A percentile compares a stretch with the other conserved stretches of the same genome.
These are phyloP conservation scores for Actinemys pallida DNA, from an alignment of 2,113 vertebrate species.

Conservation along the genomic window DNA sequence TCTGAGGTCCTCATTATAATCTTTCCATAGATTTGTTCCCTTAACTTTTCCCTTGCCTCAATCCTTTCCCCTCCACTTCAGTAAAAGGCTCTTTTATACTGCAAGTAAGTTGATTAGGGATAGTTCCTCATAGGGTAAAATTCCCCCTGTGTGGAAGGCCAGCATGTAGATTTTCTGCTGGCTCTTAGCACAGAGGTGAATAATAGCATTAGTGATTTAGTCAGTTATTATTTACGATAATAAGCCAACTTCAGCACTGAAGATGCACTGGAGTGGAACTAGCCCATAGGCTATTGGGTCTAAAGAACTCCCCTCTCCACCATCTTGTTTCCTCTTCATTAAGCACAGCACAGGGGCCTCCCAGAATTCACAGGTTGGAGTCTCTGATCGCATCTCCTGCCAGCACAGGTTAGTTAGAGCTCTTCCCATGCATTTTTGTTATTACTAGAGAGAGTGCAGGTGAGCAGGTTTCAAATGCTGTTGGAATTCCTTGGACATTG, in stretches of 20 bases:
- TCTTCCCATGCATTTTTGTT: background rate
- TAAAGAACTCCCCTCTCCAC: background rate
- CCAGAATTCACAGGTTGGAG: background rate
- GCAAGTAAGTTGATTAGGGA: rapidly evolving
- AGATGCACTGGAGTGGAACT: background rate
- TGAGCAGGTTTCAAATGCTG: background rate
- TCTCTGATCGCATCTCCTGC: background rate
- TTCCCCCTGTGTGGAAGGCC: rapidly evolving
- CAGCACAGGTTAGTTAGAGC: background rate
- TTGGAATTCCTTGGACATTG: conserved; percentile 26
- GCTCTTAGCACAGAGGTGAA: background rate
- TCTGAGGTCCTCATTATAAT: background rate
- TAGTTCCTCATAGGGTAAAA: rapidly evolving
- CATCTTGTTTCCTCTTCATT: background rate
- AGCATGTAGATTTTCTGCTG: too few relatives aligned
- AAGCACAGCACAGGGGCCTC: background rate
- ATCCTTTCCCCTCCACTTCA: rapidly evolving
- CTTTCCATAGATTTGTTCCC: background rate
- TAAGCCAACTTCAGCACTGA: background rate
- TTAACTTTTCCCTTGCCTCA: rapidly evolving
- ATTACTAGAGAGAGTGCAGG: background rate
- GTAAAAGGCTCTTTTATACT: rapidly evolving
- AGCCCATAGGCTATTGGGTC: background rate
- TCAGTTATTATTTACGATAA: background rate
- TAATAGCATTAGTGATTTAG: background rate